These are phyloP conservation scores for Chironomus striatipennis DNA, from an alignment of 1,140 invertebrate genomes.

Conservation along the genomic window DNA sequence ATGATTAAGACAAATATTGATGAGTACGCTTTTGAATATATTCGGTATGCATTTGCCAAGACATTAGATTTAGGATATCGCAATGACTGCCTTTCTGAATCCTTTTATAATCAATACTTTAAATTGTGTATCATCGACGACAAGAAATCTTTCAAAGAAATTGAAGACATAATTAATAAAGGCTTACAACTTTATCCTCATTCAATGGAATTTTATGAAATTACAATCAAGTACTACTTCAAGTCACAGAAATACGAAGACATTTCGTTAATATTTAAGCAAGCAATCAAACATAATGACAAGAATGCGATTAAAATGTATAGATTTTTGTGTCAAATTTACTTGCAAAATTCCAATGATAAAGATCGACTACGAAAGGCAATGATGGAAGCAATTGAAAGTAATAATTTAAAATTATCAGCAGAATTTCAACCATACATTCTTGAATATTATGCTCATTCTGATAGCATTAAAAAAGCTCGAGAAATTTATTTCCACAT, in stretches of 20 bases:
- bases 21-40: neutral
- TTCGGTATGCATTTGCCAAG: neutral
- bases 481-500: neutral
- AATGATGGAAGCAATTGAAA: neutral
- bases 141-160: neutral
- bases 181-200: neutral
- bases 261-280: neutral
- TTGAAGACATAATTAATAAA: neutral
- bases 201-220: neutral
- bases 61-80: neutral
- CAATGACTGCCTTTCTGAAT: neutral
- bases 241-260: neutral
- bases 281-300: neutral
- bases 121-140: neutral
- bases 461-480: neutral
- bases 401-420: neutral
- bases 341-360: neutral
- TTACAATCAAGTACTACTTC: neutral
- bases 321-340: neutral
- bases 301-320: neutral
- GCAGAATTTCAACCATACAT: neutral
- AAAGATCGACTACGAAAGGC: neutral
- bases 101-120: neutral
- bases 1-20: neutral
- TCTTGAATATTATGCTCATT: neutral